Base-by-base conservation (phyloP, 2,797 vertebrate genomes). In the Eleutherodactylus coqui region DNA sequence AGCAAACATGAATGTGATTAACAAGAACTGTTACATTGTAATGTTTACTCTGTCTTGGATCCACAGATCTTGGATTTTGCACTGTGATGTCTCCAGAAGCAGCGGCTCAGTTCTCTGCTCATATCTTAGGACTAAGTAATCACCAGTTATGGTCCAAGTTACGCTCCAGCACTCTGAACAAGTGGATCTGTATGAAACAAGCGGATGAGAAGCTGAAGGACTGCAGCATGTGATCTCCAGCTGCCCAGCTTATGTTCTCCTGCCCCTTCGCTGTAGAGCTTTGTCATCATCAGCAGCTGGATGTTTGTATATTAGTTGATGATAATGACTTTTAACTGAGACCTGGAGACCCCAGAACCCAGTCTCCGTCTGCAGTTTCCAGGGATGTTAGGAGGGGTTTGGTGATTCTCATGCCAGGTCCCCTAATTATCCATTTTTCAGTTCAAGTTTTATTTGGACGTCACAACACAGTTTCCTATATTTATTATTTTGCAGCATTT, bases 141-240 rank as follows among this genome's bases (percentile, higher is more conserved):
- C 98, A 98, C 88, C 93, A 97, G 90, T 93, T 99, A 45, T 99
- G 98, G 97, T 94, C 95, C 88, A 98, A 96, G 85, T 94, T 99
- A 83, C 95, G 96, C 84, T 95, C 97, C 24, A 95, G 90, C 82
- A 94, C 97, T 92, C 91, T 99, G 32, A 98, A 98, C 92, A 98
- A 96, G 8, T 99, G 97, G 97, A 95, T 98, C 90, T 94, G 96
- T 55, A 93, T 99, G 86, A 99, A 98, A 90, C 94, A 96, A 89
- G 96, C 97, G 24, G 98, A 99, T 92, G 93, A 96, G 92, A 97
- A 96, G 90, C 93, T 98, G 36, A 95, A 96, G 85, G 95, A 95
- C 80, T 96, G 95, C 89, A 95, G 90, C 89, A 91, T 96, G 76
- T 97, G 91, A 83, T 72, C 13, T n/a, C 19, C 27, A 17, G n/a